Evolutionary conservation across 2,888 invertebrate genomes (phyloP), one percentile per base, ranked within the genome.

Genomic region (Perizoma affinitatum): DNA sequence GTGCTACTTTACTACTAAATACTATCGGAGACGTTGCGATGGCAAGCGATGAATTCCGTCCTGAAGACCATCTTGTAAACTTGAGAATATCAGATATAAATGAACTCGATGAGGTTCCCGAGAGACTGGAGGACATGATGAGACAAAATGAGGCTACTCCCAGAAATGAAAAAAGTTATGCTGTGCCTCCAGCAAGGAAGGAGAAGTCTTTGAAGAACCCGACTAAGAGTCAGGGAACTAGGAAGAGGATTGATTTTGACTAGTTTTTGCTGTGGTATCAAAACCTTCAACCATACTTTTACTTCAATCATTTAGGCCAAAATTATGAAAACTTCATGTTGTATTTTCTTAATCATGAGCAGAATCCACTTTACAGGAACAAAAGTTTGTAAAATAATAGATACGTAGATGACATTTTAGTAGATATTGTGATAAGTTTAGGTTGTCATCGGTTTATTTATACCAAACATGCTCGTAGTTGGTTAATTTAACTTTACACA

Each of bases 241-340:
- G 76, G 58, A 79, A 84, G 64, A 83, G 73, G 64, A 79, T 88
- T 11, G 74, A 75, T 48, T 84, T 83, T 54, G 74, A 83, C 38
- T 74, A 70, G 53, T 6, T 34, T 38, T 38, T 38, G 38, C 38
- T 38, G 4, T 38, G 7, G 38, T 38, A 4, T 38, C 5, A 38
- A 4, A 3, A 4, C 1, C 7, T 38, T 38, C 38, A 38, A 22
- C 22, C 3, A 22, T 22, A 22, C 22, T 22, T 22, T 22, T 22
- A 22, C 22, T 22, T 22, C 1, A 22, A 22, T 22, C 22, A 3
- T 22, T 2, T 2, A 22, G 22, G 22, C 22, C 22, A 22, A 22
- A 22, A 22, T 22, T 22, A 2, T 22, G 22, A 22, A 22, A 22
- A 22, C 3, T 22, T 22, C 22, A 22, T 22, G 22, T 22, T 22